These are phyloP conservation scores for Sylvilagus floridanus DNA, from an alignment of 2,797 vertebrate genomes.

Conservation along the genomic window DNA sequence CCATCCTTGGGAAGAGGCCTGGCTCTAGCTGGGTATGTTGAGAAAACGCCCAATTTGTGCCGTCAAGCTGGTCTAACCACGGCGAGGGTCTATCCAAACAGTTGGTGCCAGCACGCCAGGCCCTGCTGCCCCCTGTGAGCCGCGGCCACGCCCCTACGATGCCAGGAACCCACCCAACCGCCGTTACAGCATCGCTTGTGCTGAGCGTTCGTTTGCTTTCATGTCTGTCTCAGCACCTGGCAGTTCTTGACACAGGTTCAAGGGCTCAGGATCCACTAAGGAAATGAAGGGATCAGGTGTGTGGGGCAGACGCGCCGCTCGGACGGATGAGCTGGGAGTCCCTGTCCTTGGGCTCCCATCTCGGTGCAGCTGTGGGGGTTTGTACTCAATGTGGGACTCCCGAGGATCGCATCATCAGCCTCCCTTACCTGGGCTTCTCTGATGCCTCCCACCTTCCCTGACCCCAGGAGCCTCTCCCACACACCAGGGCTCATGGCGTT, in stretches of 20 bases:
- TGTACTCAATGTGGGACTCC: too few species aligned
- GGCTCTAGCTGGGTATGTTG: neutral
- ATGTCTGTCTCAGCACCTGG: conserved; percentile 1
- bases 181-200: neutral
- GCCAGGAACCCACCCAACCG: neutral
- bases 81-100: neutral
- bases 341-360: neutral
- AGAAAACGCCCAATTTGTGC: conserved; percentile 19
- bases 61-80: neutral
- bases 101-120: neutral
- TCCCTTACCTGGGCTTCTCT: neutral
- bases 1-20: neutral
- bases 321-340: neutral
- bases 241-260: neutral
- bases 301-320: neutral
- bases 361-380: neutral
- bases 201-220: neutral
- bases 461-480: neutral
- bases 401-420: neutral
- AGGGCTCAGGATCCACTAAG: neutral
- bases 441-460: neutral
- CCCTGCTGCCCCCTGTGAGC: neutral
- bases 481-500: neutral
- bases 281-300: neutral
- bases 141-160: neutral